Evolutionary conservation across 2,888 invertebrate genomes (phyloP).

Genomic region (Odontothrips loti): DNA sequence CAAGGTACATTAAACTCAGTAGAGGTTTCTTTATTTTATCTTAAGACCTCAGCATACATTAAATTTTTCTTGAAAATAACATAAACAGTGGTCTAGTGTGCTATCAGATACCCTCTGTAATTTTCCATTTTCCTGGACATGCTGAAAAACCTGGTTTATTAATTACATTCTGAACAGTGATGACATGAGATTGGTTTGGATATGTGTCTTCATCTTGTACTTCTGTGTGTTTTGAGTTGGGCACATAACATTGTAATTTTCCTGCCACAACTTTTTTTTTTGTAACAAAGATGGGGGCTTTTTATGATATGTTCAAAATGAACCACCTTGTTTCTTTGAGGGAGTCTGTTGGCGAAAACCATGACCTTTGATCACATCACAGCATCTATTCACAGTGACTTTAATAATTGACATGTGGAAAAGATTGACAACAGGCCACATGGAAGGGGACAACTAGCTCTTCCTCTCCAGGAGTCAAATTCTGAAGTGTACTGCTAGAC

Average conservation of each 20-base stretch:
- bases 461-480: neutral
- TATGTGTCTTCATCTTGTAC: too few species aligned
- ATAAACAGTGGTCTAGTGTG: neutral
- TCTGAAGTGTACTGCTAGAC: neutral
- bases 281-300: neutral
- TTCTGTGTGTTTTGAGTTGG: too few species aligned
- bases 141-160: too few species aligned
- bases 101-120: too few species aligned
- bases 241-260: too few species aligned
- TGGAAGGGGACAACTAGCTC: slow-evolving; percentile 14
- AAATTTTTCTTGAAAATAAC: neutral
- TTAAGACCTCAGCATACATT: too few species aligned
- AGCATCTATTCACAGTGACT: slow-evolving; percentile 13
- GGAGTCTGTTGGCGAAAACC: neutral
- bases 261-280: neutral
- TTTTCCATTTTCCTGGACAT: too few species aligned
- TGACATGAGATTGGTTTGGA: neutral
- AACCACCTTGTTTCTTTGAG: neutral
- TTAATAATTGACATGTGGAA: slow-evolving; percentile 23
- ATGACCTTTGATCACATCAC: slow-evolving; percentile 13
- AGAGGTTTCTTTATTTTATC: too few species aligned
- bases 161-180: too few species aligned
- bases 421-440: slow-evolving; percentile 23
- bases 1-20: too few species aligned
- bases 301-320: neutral